Conservation (phyloP, 1,140 invertebrate species). For the Bombus waltoni region DNA sequence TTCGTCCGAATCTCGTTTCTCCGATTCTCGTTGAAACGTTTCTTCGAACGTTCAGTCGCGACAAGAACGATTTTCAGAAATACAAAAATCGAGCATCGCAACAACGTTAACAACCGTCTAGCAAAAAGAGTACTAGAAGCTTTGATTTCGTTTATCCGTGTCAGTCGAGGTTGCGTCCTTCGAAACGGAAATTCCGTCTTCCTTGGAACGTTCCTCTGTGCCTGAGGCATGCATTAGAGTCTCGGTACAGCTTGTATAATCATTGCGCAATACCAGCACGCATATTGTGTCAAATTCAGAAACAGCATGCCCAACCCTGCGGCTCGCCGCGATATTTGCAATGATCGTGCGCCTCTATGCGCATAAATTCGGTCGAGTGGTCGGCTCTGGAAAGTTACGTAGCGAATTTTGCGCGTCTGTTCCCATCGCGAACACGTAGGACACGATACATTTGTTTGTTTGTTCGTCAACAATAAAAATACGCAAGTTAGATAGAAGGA, state of each 20-base stretch:
- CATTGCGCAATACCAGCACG: slow-evolving; percentile 3
- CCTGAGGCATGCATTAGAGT: neutral
- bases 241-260: neutral
- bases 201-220: neutral
- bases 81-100: too few species aligned
- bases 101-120: too few species aligned
- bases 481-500: neutral
- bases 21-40: too few species aligned
- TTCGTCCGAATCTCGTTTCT: too few species aligned
- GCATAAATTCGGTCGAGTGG: neutral
- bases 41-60: too few species aligned
- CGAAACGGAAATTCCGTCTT: neutral
- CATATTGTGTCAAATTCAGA: slow-evolving; percentile 30
- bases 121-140: neutral
- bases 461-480: slow-evolving; percentile 12
- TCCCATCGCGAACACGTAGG: neutral
- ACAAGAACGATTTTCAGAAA: too few species aligned
- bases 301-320: slow-evolving; percentile 6
- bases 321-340: slow-evolving; percentile 12
- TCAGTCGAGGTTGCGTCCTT: neutral
- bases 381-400: neutral
- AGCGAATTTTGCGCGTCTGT: neutral
- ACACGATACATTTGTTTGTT: neutral
- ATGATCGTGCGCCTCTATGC: neutral
- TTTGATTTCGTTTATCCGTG: neutral